phyloP scores from a whole-genome alignment of 2,113 vertebrate genomes.

The Notarius quadriscutis region DNA sequence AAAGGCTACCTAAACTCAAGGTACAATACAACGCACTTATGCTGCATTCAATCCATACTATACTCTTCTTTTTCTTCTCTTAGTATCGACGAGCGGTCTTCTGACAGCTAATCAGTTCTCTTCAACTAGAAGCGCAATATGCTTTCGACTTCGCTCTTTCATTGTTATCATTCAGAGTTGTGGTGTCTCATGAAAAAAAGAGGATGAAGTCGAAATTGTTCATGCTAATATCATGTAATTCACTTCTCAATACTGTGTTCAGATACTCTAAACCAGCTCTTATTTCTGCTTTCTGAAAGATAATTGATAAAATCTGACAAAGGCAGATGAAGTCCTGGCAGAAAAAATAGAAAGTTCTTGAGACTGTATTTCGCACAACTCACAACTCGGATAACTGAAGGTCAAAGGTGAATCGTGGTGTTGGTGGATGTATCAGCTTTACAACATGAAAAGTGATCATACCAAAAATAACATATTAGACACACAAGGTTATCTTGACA shows the following conservation, averaged over 20 bases:
- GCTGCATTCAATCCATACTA: not conserved
- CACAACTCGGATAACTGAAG: not conserved
- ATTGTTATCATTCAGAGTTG: not conserved
- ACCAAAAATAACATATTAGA: not conserved
- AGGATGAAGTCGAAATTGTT: not conserved
- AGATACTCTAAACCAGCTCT: not conserved
- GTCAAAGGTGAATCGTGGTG: too few species aligned
- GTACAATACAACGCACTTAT: conserved; percentile 60
- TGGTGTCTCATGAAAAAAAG: not conserved
- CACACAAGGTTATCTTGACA: not conserved
- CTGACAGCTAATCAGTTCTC: not conserved
- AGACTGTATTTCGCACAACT: not conserved
- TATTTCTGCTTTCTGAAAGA: not conserved
- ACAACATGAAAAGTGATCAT: not conserved
- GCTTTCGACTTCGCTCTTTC: too few species aligned
- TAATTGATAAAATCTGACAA: not conserved
- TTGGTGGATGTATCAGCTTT: not conserved
- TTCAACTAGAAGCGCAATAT: not conserved
- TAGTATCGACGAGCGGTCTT: not conserved
- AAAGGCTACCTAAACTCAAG: conserved; percentile 94
- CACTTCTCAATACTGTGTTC: not conserved
- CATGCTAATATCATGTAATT: not conserved
- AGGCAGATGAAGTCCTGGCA: not conserved
- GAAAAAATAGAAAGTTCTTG: not conserved
- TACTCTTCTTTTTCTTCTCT: not conserved